These are phyloP conservation scores for Drosophila biarmipes DNA, from an alignment of 1,140 invertebrate genomes.

Conservation along the genomic window DNA sequence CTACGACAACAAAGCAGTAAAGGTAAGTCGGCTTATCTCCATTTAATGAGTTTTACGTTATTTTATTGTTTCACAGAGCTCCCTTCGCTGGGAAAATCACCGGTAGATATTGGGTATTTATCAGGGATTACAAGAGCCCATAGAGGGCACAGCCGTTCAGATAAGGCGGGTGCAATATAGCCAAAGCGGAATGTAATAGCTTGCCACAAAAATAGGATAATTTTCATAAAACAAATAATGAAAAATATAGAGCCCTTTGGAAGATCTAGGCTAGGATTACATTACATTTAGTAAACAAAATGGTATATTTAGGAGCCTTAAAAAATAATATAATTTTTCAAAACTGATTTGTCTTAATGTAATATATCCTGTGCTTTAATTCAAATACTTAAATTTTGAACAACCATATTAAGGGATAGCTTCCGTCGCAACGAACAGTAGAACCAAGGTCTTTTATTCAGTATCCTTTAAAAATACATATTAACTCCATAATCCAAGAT, in stretches of 20 bases:
- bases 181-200: not conserved
- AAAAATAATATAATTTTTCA: too few species aligned
- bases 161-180: not conserved
- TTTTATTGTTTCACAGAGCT: slow-evolving; percentile 10
- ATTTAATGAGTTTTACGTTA: slow-evolving; percentile 11
- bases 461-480: too few species aligned
- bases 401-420: too few species aligned
- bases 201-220: not conserved
- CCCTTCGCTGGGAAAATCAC: slow-evolving; percentile 1
- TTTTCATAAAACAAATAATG: not conserved
- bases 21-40: slow-evolving; percentile 47
- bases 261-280: too few species aligned
- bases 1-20: slow-evolving; percentile 49
- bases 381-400: too few species aligned
- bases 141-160: not conserved
- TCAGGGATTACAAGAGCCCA: slow-evolving; percentile 8
- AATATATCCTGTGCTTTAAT: not conserved
- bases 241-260: not conserved
- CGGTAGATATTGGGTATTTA: slow-evolving; percentile 15
- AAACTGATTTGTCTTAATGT: too few species aligned
- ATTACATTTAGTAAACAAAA: too few species aligned
- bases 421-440: too few species aligned
- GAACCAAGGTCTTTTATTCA: too few species aligned
- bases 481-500: too few species aligned
- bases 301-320: too few species aligned